A percentile compares a stretch with the other conserved stretches of the same genome.
These are phyloP conservation scores for Tholera decimalis DNA, from an alignment of 2,888 invertebrate genomes.

Conservation along the genomic window DNA sequence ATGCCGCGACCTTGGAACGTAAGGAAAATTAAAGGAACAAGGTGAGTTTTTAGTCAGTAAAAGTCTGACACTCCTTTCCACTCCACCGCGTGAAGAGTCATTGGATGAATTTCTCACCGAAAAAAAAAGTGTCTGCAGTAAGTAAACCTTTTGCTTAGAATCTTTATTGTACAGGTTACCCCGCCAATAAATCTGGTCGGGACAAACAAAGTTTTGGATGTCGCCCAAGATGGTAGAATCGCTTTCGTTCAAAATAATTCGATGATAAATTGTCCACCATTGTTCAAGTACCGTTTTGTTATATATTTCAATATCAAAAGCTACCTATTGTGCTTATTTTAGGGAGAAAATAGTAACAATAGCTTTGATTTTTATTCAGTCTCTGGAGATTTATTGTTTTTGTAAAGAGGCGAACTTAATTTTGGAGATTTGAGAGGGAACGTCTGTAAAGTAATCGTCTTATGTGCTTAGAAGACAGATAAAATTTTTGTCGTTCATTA, in stretches of 20 bases:
- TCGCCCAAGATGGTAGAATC: slow-evolving; percentile 60
- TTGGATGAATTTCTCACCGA: no score
- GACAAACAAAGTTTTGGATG: slow-evolving; percentile 65
- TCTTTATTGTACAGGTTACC: slow-evolving; percentile 11
- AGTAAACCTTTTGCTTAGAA: slow-evolving; percentile 10
- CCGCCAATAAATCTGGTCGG: slow-evolving; percentile 57
- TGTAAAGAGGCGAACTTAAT: slow-evolving; percentile 2
- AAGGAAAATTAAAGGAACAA: no score
- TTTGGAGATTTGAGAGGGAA: not conserved
- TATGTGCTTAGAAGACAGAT: slow-evolving; percentile 1
- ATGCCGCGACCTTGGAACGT: no score
- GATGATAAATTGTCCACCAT: slow-evolving; percentile 57
- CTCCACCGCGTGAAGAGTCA: no score
- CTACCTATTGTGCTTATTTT: slow-evolving; percentile 38
- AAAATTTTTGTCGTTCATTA: no score
- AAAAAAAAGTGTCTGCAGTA: not conserved
- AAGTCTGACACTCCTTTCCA: no score
- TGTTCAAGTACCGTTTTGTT: slow-evolving; percentile 46
- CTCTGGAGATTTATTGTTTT: slow-evolving; percentile 25
- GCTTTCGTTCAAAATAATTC: slow-evolving; percentile 59
- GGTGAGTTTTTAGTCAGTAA: no score
- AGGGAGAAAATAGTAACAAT: slow-evolving; percentile 34
- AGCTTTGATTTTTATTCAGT: slow-evolving; percentile 36
- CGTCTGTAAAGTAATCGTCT: slow-evolving; percentile 8
- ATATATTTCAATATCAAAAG: slow-evolving; percentile 47